Conservation (phyloP, 2,888 invertebrate genomes). For the Dichetophora obliterata region DNA sequence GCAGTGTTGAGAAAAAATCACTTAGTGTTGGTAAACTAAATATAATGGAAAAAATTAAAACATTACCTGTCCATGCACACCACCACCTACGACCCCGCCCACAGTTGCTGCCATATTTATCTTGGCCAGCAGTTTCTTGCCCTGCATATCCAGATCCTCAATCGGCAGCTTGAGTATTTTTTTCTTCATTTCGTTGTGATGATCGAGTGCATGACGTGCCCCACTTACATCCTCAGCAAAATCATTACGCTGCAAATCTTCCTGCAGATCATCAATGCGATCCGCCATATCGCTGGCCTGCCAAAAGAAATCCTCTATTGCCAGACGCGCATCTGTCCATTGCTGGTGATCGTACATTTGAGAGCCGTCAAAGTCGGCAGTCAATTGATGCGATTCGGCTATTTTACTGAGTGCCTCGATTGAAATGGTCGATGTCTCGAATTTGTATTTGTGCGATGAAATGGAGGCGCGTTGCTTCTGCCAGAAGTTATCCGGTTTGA, state of each 20-base stretch:
- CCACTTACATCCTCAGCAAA: conserved; percentile 95
- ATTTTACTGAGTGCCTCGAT: conserved; percentile 94
- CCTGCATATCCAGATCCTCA: conserved; percentile 92
- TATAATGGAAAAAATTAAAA: background rate
- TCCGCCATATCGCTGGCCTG: conserved; percentile 94
- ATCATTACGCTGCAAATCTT: conserved; percentile 92
- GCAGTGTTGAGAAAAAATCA: background rate
- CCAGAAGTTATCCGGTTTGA: conserved; percentile 99
- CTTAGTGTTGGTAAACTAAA: background rate
- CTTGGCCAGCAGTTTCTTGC: conserved; percentile 74
- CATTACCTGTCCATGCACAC: conserved; percentile 52
- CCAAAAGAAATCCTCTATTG: conserved; percentile 96
- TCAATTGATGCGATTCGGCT: conserved; percentile 93
- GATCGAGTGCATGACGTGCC: conserved; percentile 91
- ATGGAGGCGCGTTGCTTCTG: conserved; percentile 98
- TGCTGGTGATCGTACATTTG: conserved; percentile 95
- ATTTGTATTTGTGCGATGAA: conserved; percentile 98
- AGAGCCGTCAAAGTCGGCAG: conserved; percentile 93
- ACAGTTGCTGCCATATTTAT: conserved; percentile 58
- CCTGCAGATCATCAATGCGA: conserved; percentile 91
- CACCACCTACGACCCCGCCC: conserved; percentile 47
- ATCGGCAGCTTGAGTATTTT: conserved; percentile 94
- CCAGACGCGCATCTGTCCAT: conserved; percentile 96
- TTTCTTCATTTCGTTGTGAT: conserved; percentile 94
- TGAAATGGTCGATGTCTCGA: conserved; percentile 98